phyloP scores from a whole-genome alignment of 1,140 invertebrate species.

The Agrypnia vestita region DNA sequence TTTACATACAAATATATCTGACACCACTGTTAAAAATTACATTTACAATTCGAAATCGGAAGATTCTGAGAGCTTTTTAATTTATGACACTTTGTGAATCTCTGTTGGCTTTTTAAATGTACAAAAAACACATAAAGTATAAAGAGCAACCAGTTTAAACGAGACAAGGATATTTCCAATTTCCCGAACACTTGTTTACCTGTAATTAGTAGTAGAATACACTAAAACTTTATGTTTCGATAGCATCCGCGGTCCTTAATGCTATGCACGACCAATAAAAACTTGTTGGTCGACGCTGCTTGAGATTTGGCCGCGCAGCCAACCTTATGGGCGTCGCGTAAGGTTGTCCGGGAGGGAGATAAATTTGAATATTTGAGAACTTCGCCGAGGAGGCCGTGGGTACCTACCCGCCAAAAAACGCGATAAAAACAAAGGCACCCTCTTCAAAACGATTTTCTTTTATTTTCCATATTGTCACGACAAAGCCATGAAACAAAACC shows the following conservation, averaged over 20 bases:
- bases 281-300: background rate
- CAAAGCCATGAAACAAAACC: constrained; percentile 18
- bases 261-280: constrained; percentile 7
- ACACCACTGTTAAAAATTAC: too few relatives aligned
- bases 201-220: too few relatives aligned
- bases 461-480: constrained; percentile 8
- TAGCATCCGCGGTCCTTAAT: constrained; percentile 6
- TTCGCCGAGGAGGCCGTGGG: background rate
- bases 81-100: too few relatives aligned
- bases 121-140: too few relatives aligned
- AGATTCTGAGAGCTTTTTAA: too few relatives aligned
- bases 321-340: too few relatives aligned
- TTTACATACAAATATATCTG: too few relatives aligned
- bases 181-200: too few relatives aligned
- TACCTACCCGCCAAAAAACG: background rate
- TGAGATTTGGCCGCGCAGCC: background rate
- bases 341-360: background rate
- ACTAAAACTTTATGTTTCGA: background rate
- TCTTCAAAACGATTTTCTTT: background rate
- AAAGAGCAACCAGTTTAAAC: too few relatives aligned
- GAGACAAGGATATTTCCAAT: too few relatives aligned
- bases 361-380: constrained; percentile 16
- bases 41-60: too few relatives aligned
- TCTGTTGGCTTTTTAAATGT: too few relatives aligned
- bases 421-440: constrained; percentile 34